phyloP scores from a whole-genome alignment of 23 tunicate genomes.

The Trididemnum clinides region DNA sequence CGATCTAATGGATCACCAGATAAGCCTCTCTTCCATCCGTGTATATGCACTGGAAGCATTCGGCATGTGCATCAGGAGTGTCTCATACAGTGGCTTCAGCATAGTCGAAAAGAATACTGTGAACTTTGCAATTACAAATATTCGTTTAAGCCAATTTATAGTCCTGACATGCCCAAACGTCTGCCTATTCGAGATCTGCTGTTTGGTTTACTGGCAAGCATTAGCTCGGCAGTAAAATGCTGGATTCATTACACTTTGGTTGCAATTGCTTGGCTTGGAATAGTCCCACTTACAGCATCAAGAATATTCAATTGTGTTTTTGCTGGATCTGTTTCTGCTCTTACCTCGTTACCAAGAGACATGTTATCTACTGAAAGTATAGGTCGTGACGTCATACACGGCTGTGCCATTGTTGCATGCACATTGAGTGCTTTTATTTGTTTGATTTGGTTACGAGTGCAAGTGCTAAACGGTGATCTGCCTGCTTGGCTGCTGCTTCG shows the following conservation, averaged over 20 bases:
- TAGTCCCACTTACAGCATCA: conserved; percentile 83
- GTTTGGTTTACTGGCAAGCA: conserved; percentile 55
- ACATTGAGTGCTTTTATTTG: conserved; percentile 69
- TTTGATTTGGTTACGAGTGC: conserved; percentile 74
- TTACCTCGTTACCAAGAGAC: conserved; percentile 63
- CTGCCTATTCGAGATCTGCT: conserved; percentile 69
- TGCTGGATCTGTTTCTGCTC: conserved; percentile 52
- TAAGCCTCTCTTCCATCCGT: conserved; percentile 81
- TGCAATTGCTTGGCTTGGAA: conserved; percentile 89
- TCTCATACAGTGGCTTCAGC: conserved; percentile 65
- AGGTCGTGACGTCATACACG: conserved; percentile 64
- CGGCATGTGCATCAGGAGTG: conserved; percentile 87
- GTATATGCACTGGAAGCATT: conserved; percentile 91
- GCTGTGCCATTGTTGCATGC: conserved; percentile 77
- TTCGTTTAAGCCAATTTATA: conserved; percentile 87
- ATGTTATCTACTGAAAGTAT: conserved; percentile 60
- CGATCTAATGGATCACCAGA: conserved; percentile 61
- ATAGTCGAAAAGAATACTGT: conserved; percentile 84
- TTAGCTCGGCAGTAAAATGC: conserved; percentile 68
- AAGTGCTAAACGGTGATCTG: conserved; percentile 80
- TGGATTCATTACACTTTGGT: conserved; percentile 94
- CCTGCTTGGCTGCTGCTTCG: conserved; percentile 57
- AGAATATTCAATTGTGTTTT: conserved; percentile 74
- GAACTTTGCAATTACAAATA: conserved; percentile 89
- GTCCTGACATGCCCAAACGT: conserved; percentile 81